Conservation (phyloP, 2,797 vertebrate genomes). For the Cyprinella venusta region DNA sequence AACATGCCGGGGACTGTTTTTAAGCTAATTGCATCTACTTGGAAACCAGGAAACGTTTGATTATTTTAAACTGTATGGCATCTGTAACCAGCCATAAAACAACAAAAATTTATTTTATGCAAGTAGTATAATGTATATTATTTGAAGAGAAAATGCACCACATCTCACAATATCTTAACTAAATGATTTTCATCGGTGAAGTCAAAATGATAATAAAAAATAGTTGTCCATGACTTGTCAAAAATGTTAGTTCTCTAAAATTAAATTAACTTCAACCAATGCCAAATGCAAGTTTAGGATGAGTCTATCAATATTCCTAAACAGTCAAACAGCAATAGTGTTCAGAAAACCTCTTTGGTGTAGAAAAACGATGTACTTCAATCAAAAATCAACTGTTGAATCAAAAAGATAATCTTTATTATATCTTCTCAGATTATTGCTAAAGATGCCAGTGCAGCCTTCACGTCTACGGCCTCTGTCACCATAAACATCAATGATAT, state of each 20-base stretch:
- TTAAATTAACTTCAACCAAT: not conserved
- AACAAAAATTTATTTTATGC: not conserved
- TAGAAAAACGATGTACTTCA: not conserved
- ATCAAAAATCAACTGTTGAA: not conserved
- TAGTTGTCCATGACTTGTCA: not conserved
- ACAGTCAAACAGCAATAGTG: not conserved
- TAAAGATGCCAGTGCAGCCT: slow-evolving; percentile 68
- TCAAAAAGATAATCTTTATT: not conserved
- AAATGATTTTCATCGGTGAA: not conserved
- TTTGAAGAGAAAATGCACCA: not conserved
- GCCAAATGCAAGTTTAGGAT: not conserved
- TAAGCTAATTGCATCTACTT: not conserved
- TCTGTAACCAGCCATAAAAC: not conserved
- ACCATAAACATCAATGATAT: slow-evolving; percentile 83
- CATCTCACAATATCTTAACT: not conserved
- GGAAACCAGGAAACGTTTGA: not conserved
- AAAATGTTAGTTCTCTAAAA: not conserved
- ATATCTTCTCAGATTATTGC: slow-evolving; percentile 81
- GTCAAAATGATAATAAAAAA: not conserved
- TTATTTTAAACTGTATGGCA: not conserved
- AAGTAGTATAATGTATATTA: not conserved
- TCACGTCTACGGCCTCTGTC: slow-evolving; percentile 78
- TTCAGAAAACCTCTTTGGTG: not conserved
- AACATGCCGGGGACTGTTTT: not conserved
- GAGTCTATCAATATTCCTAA: not conserved